Conservation (phyloP, 2,888 invertebrate species). For the Agonopterix heracliana region DNA sequence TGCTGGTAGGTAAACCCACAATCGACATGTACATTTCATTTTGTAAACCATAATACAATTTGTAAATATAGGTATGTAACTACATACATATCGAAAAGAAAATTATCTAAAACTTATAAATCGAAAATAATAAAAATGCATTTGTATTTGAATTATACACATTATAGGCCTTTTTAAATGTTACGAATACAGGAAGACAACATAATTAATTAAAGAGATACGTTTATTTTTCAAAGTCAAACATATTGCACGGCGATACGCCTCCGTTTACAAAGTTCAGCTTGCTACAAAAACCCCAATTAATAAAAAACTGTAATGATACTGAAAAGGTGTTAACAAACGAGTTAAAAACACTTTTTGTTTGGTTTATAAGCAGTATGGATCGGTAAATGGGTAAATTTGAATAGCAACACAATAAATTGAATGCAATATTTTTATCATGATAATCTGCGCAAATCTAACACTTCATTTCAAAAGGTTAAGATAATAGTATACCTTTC, state of each 20-base stretch:
- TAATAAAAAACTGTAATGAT: too few species aligned
- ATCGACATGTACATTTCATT: constrained; percentile 23
- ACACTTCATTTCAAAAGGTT: too few species aligned
- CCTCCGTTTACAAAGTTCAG: too few species aligned
- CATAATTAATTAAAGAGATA: constrained; percentile 20
- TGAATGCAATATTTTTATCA: too few species aligned
- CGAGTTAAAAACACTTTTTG: too few species aligned
- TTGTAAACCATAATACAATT: constrained; percentile 10
- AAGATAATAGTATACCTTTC: too few species aligned
- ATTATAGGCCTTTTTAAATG: constrained; percentile 27
- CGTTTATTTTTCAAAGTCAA: constrained; percentile 20
- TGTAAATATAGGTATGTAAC: constrained; percentile 21
- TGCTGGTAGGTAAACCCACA: constrained; percentile 14
- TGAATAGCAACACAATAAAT: not conserved
- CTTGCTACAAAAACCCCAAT: too few species aligned
- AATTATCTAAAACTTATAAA: constrained; percentile 22
- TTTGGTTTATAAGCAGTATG: too few species aligned
- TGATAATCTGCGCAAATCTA: too few species aligned
- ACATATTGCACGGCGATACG: constrained; percentile 31
- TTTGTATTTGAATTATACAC: constrained; percentile 24
- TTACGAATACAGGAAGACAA: constrained; percentile 37
- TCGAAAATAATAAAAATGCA: constrained; percentile 33
- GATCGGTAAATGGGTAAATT: not conserved
- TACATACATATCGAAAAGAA: constrained; percentile 21
- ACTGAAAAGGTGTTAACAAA: too few species aligned